Evolutionary conservation across 2,797 vertebrate species (phyloP), one percentile per base, ranked within the genome.

Genomic region (Hephaestus fuliginosus): DNA sequence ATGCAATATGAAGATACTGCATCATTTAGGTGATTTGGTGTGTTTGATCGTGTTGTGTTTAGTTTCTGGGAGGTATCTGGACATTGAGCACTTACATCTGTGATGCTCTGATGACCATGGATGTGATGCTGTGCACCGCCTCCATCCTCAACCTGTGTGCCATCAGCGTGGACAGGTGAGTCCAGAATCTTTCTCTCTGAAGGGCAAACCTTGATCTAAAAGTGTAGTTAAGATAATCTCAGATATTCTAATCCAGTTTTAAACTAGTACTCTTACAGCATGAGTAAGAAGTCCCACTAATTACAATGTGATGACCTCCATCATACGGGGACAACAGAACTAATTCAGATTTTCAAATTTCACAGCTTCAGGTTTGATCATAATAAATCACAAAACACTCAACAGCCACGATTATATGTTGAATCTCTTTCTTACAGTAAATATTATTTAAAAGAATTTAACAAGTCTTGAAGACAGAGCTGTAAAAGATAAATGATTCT

Each of bases 81-180:
- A 94, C 95, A 13, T 91, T 98, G 78, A 96, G 96, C 85, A 94
- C 89, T 0, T 91, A 87, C 49, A 76, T 97, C 43, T 98, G 98
- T 1, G 97, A 98, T 20, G 94, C 94, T 22, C 95, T 98, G 86
- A 97, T 98, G 98, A 96, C 97, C 74, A 97, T 98, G 97, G 98
- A 99, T 0, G 98, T 98, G 81, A 97, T 98, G 98, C 94, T 98
- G 68, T 98, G 98, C 90, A 98, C 98, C 0, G 97, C 98, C 61
- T 99, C 98, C 81, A 99, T 98, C 93, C 97, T 98, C 92, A 98
- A 98, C 91, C 94, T 99, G 83, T 98, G 98, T 41, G 97, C 97
- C 66, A 98, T 98, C 95, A 97, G 97, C 0, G 94, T 98, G 71
- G 97, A 99, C 93, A 96, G 97, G 97, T 97, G 72, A 84, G 82